A percentile compares a stretch with the other conserved stretches of the same genome.
phyloP scores from a whole-genome alignment of 2,797 vertebrate genomes.

The Hephaestus fuliginosus region DNA sequence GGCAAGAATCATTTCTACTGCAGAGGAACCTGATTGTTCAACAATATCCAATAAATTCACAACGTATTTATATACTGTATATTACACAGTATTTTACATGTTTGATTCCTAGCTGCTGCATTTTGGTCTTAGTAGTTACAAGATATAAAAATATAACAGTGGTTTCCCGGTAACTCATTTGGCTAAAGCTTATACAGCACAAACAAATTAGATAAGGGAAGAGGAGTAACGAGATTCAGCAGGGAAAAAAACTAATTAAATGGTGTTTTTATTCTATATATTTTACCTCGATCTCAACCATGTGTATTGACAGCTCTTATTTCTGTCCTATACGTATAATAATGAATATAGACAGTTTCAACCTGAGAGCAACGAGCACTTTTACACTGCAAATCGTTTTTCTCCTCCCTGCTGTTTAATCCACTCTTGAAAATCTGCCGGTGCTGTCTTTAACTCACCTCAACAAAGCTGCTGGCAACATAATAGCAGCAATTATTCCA shows the following conservation, averaged over 20 bases:
- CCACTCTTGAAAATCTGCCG: slow-evolving; percentile 11
- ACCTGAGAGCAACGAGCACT: neutral
- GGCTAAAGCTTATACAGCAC: neutral
- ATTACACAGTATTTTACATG: too few species aligned
- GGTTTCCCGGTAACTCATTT: neutral
- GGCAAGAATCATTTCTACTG: neutral
- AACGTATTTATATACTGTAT: neutral
- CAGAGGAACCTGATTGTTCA: neutral
- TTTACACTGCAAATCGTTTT: slow-evolving; percentile 17
- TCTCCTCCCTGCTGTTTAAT: slow-evolving; percentile 15
- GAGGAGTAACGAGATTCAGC: neutral
- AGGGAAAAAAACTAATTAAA: neutral
- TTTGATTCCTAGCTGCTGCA: neutral
- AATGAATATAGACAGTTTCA: neutral
- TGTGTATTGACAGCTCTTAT: neutral
- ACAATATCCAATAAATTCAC: neutral
- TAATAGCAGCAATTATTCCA: slow-evolving; percentile 68
- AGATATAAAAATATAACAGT: neutral
- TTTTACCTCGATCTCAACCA: neutral
- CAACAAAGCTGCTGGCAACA: slow-evolving; percentile 48
- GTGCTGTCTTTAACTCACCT: slow-evolving; percentile 16
- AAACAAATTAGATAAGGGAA: neutral
- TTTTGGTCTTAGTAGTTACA: neutral
- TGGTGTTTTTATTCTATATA: neutral
- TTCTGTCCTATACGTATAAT: neutral